Percentiles rank a stretch among this genome's conserved stretches.
These are phyloP conservation scores for Sus cebifrons DNA, from an alignment of 2,797 vertebrate species.

Conservation along the genomic window DNA sequence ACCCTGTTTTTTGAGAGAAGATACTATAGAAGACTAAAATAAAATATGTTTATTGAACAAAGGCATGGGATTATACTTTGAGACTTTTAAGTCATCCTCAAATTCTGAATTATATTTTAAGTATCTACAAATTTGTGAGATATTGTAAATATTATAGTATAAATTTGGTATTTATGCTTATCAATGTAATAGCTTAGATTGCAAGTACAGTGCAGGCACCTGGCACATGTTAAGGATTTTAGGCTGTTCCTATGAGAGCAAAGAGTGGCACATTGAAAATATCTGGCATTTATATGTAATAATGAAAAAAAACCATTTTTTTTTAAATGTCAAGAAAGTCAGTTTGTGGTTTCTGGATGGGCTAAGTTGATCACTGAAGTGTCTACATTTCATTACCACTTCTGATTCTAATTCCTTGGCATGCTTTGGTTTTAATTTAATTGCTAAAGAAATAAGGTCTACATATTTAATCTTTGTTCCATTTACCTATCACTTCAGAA, in stretches of 20 bases:
- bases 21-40: background rate
- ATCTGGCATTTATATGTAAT: background rate
- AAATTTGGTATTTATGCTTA: background rate
- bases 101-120: background rate
- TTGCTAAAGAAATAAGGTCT: slow-evolving; percentile 45
- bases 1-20: background rate
- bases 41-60: slow-evolving; percentile 13
- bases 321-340: background rate
- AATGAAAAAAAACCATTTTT: background rate
- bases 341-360: background rate
- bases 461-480: slow-evolving; percentile 25
- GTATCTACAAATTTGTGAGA: background rate
- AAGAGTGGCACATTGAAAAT: slow-evolving; percentile 3
- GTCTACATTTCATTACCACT: background rate
- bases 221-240: background rate
- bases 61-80: background rate
- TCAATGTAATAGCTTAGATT: background rate
- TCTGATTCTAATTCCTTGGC: slow-evolving; percentile 9
- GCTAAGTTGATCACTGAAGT: background rate
- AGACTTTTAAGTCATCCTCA: slow-evolving; percentile 26
- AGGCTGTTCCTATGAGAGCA: background rate
- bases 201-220: background rate
- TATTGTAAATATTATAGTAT: background rate
- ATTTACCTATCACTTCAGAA: background rate
- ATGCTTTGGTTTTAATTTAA: slow-evolving; percentile 21